These are phyloP conservation scores for Cavia porcellus DNA, from an alignment of 2,113 vertebrate genomes.

Conservation along the genomic window DNA sequence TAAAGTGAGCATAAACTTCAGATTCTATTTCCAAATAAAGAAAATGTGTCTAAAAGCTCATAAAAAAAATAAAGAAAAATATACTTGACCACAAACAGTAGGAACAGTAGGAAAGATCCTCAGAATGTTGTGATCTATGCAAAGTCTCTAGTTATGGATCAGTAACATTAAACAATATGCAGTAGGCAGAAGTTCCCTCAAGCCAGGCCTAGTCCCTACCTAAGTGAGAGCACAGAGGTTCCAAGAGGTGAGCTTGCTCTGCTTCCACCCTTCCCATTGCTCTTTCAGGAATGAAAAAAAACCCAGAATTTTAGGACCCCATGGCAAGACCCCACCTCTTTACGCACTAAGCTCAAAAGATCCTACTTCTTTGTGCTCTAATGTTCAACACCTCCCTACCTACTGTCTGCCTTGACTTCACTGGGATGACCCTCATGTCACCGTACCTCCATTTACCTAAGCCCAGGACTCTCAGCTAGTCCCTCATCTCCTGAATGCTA, in stretches of 20 bases:
- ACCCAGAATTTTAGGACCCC: not conserved
- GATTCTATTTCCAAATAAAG: no score
- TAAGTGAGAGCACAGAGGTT: not conserved
- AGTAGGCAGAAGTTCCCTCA: not conserved
- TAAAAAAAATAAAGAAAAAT: constrained; percentile 4
- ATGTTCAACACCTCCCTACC: accelerated
- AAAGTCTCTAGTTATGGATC: not conserved
- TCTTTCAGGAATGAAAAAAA: not conserved
- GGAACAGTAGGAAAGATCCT: not conserved
- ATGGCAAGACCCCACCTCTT: not conserved
- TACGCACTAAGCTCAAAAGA: no score
- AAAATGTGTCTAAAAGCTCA: no score
- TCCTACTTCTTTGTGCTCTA: not conserved
- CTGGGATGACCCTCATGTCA: not conserved
- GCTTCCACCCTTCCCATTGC: not conserved
- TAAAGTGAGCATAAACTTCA: no score
- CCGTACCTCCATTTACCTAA: not conserved
- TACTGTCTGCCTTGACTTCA: not conserved
- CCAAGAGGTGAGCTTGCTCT: not conserved
- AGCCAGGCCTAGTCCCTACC: accelerated
- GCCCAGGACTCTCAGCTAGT: not conserved
- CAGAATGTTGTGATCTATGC: not conserved
- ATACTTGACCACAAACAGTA: not conserved
- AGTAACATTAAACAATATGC: not conserved
- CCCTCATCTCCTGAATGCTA: not conserved